Percentiles rank a stretch among this genome's conserved stretches.
These are phyloP conservation scores for Alethe castanea DNA, from an alignment of 2,113 vertebrate species.

Conservation along the genomic window DNA sequence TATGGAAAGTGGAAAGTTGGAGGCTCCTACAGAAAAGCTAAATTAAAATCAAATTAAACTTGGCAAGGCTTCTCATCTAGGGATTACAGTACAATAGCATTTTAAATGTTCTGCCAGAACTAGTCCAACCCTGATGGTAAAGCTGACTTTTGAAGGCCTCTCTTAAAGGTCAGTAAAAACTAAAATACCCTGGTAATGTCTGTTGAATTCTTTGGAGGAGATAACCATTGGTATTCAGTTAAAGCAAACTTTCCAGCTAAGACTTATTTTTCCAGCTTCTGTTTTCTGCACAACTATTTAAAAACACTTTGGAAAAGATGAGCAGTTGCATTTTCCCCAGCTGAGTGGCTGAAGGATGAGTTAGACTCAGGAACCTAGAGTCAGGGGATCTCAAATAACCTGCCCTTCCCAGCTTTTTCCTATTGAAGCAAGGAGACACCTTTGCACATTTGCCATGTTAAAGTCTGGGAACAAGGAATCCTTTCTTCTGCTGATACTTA, in stretches of 20 bases:
- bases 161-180: background rate
- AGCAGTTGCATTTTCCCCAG: background rate
- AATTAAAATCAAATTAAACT: background rate
- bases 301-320: background rate
- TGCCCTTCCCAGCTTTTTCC: background rate
- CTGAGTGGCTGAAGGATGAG: background rate
- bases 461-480: background rate
- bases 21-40: background rate
- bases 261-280: background rate
- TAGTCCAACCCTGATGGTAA: background rate
- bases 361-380: background rate
- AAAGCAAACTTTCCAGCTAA: background rate
- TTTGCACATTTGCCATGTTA: background rate
- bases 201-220: background rate
- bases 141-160: background rate
- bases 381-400: background rate
- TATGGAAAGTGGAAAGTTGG: background rate
- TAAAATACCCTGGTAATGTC: background rate
- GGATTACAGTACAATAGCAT: background rate
- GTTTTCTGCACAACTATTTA: background rate
- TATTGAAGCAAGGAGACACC: background rate
- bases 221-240: background rate
- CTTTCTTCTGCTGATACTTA: background rate
- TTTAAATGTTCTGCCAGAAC: background rate
- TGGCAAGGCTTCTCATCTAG: background rate